phyloP scores from a whole-genome alignment of 2,888 invertebrate species.

The Agrochola litura region DNA sequence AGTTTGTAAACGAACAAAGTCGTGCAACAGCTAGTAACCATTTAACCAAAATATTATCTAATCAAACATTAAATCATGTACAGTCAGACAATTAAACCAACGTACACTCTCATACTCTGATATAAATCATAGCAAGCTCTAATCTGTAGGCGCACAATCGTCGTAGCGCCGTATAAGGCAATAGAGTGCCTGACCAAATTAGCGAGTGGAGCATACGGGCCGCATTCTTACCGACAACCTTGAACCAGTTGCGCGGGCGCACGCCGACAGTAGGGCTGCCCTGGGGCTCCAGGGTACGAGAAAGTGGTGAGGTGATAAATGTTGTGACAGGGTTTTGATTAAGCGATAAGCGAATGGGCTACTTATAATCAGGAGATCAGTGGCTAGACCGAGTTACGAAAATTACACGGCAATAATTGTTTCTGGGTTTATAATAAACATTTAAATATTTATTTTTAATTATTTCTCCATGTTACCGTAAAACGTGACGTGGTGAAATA shows the following conservation, averaged over 20 bases:
- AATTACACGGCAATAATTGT: neutral
- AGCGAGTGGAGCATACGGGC: conserved; percentile 65
- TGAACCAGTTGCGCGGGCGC: conserved; percentile 76
- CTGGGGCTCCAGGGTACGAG: conserved; percentile 7
- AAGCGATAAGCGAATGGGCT: neutral
- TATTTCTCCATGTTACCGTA: neutral
- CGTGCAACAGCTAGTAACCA: neutral
- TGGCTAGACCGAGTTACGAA: neutral
- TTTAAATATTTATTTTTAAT: neutral
- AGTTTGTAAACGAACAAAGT: neutral
- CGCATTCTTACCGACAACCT: conserved; percentile 72
- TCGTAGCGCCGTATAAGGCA: conserved; percentile 57
- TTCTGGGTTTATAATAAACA: neutral
- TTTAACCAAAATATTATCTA: neutral
- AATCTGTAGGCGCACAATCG: conserved; percentile 55
- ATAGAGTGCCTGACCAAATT: conserved; percentile 63
- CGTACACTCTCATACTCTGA: neutral
- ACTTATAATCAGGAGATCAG: no score
- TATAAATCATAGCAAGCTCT: conserved; percentile 55
- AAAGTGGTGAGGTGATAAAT: conserved; percentile 22
- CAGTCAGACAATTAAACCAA: conserved; percentile 22
- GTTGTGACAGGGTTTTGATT: neutral
- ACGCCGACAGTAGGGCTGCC: conserved; percentile 64
- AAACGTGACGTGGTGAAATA: no score
- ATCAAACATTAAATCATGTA: conserved; percentile 1